Base-by-base conservation (phyloP, 1,140 invertebrate genomes). In the Thaumatotibia leucotreta region DNA sequence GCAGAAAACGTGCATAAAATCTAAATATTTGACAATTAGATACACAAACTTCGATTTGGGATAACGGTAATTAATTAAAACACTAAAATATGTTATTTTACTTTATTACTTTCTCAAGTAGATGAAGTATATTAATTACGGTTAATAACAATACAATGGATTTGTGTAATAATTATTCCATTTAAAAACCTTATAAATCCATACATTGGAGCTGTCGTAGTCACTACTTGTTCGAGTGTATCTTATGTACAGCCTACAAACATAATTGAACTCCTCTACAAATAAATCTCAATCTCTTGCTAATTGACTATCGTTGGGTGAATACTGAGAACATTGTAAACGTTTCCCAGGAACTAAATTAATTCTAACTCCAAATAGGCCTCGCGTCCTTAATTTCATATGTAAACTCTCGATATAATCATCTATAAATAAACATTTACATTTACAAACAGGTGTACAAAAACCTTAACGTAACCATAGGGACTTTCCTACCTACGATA, bases 301-400 rank as follows among this genome's bases (percentile, higher is more conserved):
- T 90, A 90, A 89, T 89, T 90, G 88, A 90, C 88, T 90, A 90
- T 90, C 88, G 88, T 90, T 90, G 88, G 88, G 88, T 88, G 84
- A 84, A 84, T 81, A 82, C 83, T 79, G 88, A 82, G 82, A 82
- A 79, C 68, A 58, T 52, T 29, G 54, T 63, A 68, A 66, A 65
- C 22, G 54, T 69, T 68, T 76, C 84, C 66, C 86, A 82, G 80
- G 67, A 70, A 82, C 86, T 89, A 87, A 77, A 73, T 77, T 86
- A 86, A 77, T 52, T 66, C 69, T 74, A 75, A 76, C 73, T 73
- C 63, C 69, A 74, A 72, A 75, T 84, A 86, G 83, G 80, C 82
- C 80, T 83, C 70, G 66, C 69, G 63, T 75, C 64, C 66, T 74
- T 67, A 68, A 67, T 70, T 72, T 69, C 70, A 75, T 74, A 74